phyloP scores from a whole-genome alignment of 2,797 vertebrate genomes.

The Muscicapa striata region DNA sequence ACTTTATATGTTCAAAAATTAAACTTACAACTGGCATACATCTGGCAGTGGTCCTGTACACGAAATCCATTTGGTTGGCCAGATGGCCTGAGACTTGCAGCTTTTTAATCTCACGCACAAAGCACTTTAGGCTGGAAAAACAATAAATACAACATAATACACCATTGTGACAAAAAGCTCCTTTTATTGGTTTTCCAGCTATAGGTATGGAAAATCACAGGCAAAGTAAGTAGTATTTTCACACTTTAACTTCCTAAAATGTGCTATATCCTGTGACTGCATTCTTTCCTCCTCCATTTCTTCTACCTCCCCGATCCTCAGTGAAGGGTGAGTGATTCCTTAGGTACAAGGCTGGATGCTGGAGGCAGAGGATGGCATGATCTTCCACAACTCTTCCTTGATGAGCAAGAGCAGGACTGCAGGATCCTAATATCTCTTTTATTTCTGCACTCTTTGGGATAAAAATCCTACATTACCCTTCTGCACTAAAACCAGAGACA shows the following conservation, averaged over 20 bases:
- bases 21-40: constrained; percentile 86
- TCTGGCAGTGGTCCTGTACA: constrained; percentile 81
- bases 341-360: background rate
- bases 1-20: constrained; percentile 86
- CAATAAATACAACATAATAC: constrained; percentile 72
- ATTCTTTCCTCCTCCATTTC: constrained; percentile 28
- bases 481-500: background rate
- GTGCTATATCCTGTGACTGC: background rate
- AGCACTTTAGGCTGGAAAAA: constrained; percentile 79
- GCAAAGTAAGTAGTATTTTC: constrained; percentile 5
- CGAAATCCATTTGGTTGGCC: constrained; percentile 83
- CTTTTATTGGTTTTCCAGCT: constrained; percentile 44
- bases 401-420: background rate
- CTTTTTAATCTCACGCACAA: constrained; percentile 86
- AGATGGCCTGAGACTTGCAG: constrained; percentile 88
- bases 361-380: background rate
- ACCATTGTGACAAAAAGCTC: constrained; percentile 60
- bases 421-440: background rate
- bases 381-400: background rate
- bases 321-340: constrained; percentile 18
- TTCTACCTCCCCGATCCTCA: constrained; percentile 30
- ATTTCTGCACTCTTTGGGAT: background rate
- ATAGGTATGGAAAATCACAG: constrained; percentile 7
- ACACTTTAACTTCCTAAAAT: background rate
- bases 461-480: background rate